These are phyloP conservation scores for Morbakka virulenta DNA, from an alignment of 30 jellyfish, hydroid and myxozoan genomes.

Conservation along the genomic window DNA sequence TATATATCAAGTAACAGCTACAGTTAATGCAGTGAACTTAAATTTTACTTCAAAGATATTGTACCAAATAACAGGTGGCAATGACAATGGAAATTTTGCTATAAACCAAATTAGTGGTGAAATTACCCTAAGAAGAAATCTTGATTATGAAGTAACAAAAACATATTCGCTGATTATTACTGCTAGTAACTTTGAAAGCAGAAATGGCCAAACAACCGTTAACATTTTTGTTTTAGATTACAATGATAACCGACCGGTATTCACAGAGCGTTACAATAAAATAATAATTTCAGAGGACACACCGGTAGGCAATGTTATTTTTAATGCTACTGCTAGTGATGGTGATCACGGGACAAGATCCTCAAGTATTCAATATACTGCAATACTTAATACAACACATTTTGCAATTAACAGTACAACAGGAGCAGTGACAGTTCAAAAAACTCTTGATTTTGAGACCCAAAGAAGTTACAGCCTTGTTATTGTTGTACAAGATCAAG, in stretches of 20 bases:
- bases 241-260: constrained; percentile 74
- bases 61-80: constrained; percentile 48
- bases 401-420: constrained; percentile 56
- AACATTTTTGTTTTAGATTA: constrained; percentile 54
- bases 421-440: constrained; percentile 50
- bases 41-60: constrained; percentile 28
- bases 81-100: constrained; percentile 11
- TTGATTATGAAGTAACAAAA: constrained; percentile 65
- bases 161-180: constrained; percentile 28
- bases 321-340: constrained; percentile 67
- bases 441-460: constrained; percentile 54
- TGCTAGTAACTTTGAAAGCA: constrained; percentile 76
- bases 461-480: constrained; percentile 58
- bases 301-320: constrained; percentile 21
- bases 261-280: constrained; percentile 34
- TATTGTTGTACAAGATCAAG: constrained; percentile 73
- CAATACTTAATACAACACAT: constrained; percentile 71
- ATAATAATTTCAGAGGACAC: constrained; percentile 75
- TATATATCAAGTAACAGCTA: constrained; percentile 50
- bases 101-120: constrained; percentile 1
- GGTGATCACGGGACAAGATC: constrained; percentile 40
- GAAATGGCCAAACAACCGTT: constrained; percentile 51
- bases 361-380: constrained; percentile 24
- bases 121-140: constrained; percentile 5
- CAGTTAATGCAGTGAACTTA: constrained; percentile 40